Percentiles rank a stretch among this genome's conserved stretches.
phyloP scores from a whole-genome alignment of 2,888 invertebrate species.

The Volucella inanis region DNA sequence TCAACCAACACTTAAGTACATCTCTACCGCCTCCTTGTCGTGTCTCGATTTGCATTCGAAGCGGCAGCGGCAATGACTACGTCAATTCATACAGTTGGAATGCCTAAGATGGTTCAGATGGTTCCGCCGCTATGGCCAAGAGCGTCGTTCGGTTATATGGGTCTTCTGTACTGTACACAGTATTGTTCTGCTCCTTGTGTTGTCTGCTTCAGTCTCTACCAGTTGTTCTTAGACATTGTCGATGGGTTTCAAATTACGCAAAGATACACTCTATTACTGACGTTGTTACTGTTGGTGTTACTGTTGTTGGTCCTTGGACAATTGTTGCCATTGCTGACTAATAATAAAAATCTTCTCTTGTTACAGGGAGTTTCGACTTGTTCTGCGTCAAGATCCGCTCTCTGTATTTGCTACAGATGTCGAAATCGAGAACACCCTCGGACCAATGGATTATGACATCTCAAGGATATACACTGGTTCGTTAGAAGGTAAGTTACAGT shows the following conservation, averaged over 20 bases:
- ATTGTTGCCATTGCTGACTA: conserved; percentile 42
- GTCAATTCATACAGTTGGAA: too few relatives aligned
- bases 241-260: conserved; percentile 50
- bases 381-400: conserved; percentile 88
- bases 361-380: conserved; percentile 90
- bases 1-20: conserved; percentile 48
- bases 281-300: background rate
- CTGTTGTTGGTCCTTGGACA: conserved; percentile 37
- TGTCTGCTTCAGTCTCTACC: conserved; percentile 7
- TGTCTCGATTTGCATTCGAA: conserved; percentile 14
- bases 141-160: background rate
- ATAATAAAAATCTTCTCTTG: conserved; percentile 51
- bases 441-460: conserved; percentile 88
- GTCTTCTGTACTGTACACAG: background rate
- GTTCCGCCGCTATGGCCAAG: conserved; percentile 15
- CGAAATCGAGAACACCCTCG: conserved; percentile 89
- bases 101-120: background rate
- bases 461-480: conserved; percentile 90
- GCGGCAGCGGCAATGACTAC: conserved; percentile 11
- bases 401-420: conserved; percentile 90
- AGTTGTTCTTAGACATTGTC: conserved; percentile 24
- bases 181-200: conserved; percentile 2
- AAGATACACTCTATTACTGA: background rate
- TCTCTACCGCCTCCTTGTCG: conserved; percentile 13
- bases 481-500: conserved; percentile 87